Conservation (phyloP, 1,140 invertebrate genomes). For the Popillia japonica region DNA sequence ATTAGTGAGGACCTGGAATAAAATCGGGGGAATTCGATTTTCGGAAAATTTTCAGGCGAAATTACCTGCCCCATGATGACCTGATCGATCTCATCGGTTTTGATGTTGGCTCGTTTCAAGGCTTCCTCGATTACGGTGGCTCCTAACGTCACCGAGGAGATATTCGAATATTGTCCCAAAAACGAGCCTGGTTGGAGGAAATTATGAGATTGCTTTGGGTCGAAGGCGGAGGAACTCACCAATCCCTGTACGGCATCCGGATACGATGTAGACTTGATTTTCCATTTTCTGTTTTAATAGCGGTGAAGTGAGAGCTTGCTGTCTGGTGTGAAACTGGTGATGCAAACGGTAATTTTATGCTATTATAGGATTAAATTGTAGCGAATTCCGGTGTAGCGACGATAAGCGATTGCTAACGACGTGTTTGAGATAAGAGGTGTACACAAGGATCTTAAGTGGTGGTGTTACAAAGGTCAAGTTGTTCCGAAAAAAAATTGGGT, state of each 20-base stretch:
- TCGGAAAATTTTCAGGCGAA: too few species aligned
- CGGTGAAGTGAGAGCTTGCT: too few species aligned
- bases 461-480: too few species aligned
- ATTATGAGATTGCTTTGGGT: background rate
- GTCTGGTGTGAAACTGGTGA: too few species aligned
- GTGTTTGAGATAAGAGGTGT: too few species aligned
- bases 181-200: constrained; percentile 45
- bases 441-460: too few species aligned
- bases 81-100: constrained; percentile 76
- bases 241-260: constrained; percentile 73
- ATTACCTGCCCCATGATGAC: constrained; percentile 88
- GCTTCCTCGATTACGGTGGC: constrained; percentile 78
- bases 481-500: too few species aligned
- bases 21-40: constrained; percentile 37
- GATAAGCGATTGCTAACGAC: too few species aligned
- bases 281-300: constrained; percentile 22
- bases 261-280: constrained; percentile 68
- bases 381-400: too few species aligned
- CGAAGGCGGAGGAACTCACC: constrained; percentile 62
- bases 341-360: too few species aligned
- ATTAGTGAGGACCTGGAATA: constrained; percentile 70
- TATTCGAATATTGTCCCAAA: constrained; percentile 51
- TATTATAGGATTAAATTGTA: too few species aligned
- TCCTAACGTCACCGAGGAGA: constrained; percentile 72
- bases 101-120: constrained; percentile 69